A percentile compares a stretch with the other conserved stretches of the same genome.
These are phyloP conservation scores for Heloderma charlesbogerti DNA, from an alignment of 2,113 vertebrate genomes.

Conservation along the genomic window DNA sequence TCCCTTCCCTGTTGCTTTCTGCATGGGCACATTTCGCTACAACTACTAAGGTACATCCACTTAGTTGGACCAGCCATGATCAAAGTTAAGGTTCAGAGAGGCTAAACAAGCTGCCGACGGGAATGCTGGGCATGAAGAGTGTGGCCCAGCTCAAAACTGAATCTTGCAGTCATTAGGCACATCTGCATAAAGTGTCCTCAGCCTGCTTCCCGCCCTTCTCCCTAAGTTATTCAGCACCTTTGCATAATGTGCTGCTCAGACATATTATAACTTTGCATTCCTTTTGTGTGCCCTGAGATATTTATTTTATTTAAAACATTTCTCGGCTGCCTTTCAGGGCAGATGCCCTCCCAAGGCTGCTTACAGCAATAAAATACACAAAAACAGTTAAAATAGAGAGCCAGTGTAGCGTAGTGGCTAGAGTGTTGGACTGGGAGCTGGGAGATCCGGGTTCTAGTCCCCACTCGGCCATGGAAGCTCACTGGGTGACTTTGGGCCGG, in stretches of 20 bases:
- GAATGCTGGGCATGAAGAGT: background rate
- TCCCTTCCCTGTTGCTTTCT: background rate
- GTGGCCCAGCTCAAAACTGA: background rate
- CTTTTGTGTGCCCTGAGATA: background rate
- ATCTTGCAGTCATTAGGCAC: too few species aligned
- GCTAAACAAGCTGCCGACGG: background rate
- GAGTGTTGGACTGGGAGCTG: too few species aligned
- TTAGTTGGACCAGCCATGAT: background rate
- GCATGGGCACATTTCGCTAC: background rate
- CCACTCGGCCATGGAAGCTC: too few species aligned
- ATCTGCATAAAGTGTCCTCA: background rate
- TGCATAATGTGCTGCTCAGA: background rate
- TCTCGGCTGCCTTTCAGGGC: too few species aligned
- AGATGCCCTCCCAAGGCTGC: too few species aligned
- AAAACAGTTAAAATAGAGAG: too few species aligned
- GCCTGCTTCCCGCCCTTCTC: background rate
- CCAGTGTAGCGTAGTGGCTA: too few species aligned
- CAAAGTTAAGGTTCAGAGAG: background rate
- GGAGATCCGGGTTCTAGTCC: too few species aligned
- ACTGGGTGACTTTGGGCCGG: too few species aligned
- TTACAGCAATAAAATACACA: too few species aligned
- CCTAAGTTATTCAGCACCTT: background rate
- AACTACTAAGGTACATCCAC: background rate
- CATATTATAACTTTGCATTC: background rate
- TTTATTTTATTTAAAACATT: too few species aligned